Evolutionary conservation across 2,113 vertebrate species (phyloP), one percentile per base, ranked within the genome.

Genomic region (Cyanoramphus novaezelandiae): DNA sequence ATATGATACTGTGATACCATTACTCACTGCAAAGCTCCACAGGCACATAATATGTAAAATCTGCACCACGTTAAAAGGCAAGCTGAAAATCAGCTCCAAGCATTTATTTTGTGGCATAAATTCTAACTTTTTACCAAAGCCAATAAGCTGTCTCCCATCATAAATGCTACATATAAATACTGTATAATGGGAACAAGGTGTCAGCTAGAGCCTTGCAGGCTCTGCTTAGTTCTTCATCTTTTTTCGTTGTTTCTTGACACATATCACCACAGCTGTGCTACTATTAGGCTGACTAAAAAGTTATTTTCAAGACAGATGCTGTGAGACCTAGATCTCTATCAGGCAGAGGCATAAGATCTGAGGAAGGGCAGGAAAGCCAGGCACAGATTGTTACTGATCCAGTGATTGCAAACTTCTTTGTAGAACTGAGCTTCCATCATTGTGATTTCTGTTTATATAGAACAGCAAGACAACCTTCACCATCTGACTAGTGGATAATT

Each of bases 101-200:
- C 86, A 72, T 92, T 94, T 95, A 71, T 81, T 76, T 82, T 89
- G 90, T 68, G 86, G 80, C 74, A 87, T 59, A 86, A 93, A 60
- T 77, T 87, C 68, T 50, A 69, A 53, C n/a, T 70, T 91, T 91
- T 91, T 81, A 49, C 81, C 55, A 71, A 64, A 71, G 60, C 77
- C 95, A 87, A 96, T 76, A 87, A 27, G 14, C 92, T 95, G 82
- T 88, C 72, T 97, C 71, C 46, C 63, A 8, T 80, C 43, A 65
- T 93, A 60, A 86, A 71, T 46, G 62, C 43, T 74, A 64, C 31
- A 59, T 23, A 52, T 94, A 93, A 91, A 90, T 86, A 95, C 21
- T 90, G 19, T 74, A 39, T 86, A 96, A 53, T 94, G 46, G 75
- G 75, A 87, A 76, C 84, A 96, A 97, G 90, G 88, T 95, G 70